A percentile compares a stretch with the other conserved stretches of the same genome.
phyloP scores from a whole-genome alignment of 1,140 invertebrate species.

The Temnothorax nylanderi region DNA sequence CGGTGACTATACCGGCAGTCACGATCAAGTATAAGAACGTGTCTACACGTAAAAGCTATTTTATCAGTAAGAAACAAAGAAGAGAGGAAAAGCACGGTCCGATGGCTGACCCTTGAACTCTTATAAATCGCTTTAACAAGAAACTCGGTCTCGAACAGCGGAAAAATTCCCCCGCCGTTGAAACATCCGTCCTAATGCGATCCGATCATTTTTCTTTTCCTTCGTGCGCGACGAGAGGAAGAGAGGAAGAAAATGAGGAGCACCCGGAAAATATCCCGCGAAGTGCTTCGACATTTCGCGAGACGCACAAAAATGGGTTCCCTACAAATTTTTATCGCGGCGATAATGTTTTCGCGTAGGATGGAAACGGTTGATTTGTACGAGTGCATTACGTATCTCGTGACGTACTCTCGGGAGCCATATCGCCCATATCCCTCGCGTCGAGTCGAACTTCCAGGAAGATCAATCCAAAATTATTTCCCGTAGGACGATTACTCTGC shows the following conservation, averaged over 20 bases:
- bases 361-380: neutral
- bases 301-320: neutral
- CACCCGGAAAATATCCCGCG: neutral
- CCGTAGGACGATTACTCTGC: slow-evolving; percentile 35
- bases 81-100: slow-evolving; percentile 16
- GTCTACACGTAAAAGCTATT: slow-evolving; percentile 45
- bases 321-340: neutral
- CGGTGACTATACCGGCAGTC: neutral
- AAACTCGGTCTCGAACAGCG: neutral
- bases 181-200: slow-evolving; percentile 21
- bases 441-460: neutral
- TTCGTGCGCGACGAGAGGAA: neutral
- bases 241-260: neutral
- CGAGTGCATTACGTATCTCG: neutral
- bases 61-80: slow-evolving; percentile 34
- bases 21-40: slow-evolving; percentile 45
- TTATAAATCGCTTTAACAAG: slow-evolving; percentile 54
- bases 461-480: slow-evolving; percentile 47
- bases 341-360: neutral
- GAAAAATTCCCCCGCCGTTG: neutral
- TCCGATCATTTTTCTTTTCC: slow-evolving; percentile 19
- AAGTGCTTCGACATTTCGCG: neutral
- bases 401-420: neutral
- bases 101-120: slow-evolving; percentile 12
- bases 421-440: neutral